Conservation (phyloP, 2,888 invertebrate species). For the Onthophagus sagittarius region DNA sequence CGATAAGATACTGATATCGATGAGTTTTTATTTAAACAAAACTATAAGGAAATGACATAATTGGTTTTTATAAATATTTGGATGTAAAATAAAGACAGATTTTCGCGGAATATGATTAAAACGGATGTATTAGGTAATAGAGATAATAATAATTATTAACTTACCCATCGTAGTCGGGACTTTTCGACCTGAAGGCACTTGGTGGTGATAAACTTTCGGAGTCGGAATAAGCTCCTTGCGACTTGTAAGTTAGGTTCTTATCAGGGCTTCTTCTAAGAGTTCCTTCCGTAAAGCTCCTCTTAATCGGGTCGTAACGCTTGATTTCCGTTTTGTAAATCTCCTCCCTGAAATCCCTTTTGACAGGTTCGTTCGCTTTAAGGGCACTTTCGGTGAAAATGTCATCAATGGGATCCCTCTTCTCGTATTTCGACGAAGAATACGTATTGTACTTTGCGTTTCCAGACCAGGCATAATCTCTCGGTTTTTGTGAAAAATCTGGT, state of each 20-base stretch:
- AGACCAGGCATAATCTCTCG: conserved; percentile 20
- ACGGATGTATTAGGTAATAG: not conserved
- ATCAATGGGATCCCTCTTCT: conserved; percentile 41
- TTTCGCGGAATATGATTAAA: not conserved
- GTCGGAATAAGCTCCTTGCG: conserved; percentile 43
- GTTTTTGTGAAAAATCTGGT: conserved; percentile 36
- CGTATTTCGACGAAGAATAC: conserved; percentile 24
- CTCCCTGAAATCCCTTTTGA: conserved; percentile 41
- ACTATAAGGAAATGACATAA: no score
- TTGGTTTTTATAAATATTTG: not conserved
- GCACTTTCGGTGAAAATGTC: conserved; percentile 47
- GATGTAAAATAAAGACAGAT: not conserved
- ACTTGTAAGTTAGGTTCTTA: conserved; percentile 34
- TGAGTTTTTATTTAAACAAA: no score
- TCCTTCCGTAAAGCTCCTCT: conserved; percentile 46
- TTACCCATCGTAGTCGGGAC: conserved; percentile 53
- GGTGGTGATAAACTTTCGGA: conserved; percentile 48
- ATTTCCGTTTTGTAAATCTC: conserved; percentile 45
- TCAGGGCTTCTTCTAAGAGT: conserved; percentile 42
- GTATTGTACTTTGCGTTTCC: conserved; percentile 24
- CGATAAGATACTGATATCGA: no score
- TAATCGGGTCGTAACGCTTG: conserved; percentile 44
- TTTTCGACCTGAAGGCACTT: conserved; percentile 45
- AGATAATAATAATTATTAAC: conserved; percentile 30
- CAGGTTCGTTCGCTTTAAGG: conserved; percentile 31